Conservation (phyloP, 2,888 invertebrate species). For the Watsonalla binaria region DNA sequence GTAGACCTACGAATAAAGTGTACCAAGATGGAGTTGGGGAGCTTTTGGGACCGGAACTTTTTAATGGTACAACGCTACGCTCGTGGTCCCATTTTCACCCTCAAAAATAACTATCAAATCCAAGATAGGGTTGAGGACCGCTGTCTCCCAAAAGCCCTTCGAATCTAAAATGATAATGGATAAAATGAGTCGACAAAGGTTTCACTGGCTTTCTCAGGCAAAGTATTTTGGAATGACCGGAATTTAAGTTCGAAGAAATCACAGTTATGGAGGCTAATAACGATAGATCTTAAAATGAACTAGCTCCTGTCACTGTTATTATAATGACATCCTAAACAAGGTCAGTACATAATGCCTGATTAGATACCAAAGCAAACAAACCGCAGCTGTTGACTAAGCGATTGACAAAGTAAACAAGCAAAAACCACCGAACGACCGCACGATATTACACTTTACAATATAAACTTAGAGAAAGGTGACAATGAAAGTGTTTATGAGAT, state of each 20-base stretch:
- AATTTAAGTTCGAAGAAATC: not conserved
- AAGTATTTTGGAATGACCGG: no score
- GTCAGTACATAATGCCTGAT: slow-evolving; percentile 21
- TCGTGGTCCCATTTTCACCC: no score
- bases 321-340: slow-evolving; percentile 7
- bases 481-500: slow-evolving; percentile 25
- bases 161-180: no score
- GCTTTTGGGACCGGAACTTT: no score
- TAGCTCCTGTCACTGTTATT: not conserved
- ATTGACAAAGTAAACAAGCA: slow-evolving; percentile 12
- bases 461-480: slow-evolving; percentile 29
- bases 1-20: no score
- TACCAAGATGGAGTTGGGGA: no score
- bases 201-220: no score
- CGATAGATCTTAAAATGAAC: not conserved
- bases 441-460: slow-evolving; percentile 1
- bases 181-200: no score
- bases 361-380: slow-evolving; percentile 11
- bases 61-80: no score
- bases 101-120: no score
- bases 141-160: no score
- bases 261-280: not conserved
- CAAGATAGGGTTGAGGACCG: no score
- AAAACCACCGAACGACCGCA: slow-evolving; percentile 6
- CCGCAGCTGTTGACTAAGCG: slow-evolving; percentile 7